A percentile compares a stretch with the other conserved stretches of the same genome.
These are phyloP conservation scores for Nothocercus nigrocapillus DNA, from an alignment of 2,113 vertebrate species.

Conservation along the genomic window DNA sequence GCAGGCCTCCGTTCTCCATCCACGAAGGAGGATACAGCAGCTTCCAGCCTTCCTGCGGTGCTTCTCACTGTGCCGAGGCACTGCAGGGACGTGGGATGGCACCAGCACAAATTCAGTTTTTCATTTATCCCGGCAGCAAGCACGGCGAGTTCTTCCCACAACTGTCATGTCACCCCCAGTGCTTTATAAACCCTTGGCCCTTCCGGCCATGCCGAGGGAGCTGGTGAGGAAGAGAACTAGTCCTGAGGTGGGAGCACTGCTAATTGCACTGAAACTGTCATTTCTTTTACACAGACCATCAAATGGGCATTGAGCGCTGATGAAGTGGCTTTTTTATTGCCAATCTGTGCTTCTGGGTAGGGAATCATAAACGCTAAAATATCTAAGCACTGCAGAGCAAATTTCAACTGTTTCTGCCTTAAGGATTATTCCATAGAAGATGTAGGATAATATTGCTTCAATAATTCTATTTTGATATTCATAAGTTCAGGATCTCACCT, in stretches of 20 bases:
- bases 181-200: not conserved
- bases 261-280: not conserved
- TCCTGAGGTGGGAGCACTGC: not conserved
- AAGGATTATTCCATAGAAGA: constrained; percentile 7
- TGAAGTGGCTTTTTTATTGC: not conserved
- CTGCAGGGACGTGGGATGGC: not conserved
- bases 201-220: not conserved
- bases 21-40: not conserved
- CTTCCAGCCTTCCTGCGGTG: accelerated
- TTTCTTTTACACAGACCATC: constrained; percentile 8
- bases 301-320: constrained; percentile 27
- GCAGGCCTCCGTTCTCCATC: not conserved
- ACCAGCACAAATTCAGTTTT: not conserved
- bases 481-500: constrained; percentile 16
- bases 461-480: constrained; percentile 22
- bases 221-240: not conserved
- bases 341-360: constrained; percentile 22
- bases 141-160: not conserved
- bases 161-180: not conserved
- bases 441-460: constrained; percentile 17
- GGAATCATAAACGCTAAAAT: constrained; percentile 28
- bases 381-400: constrained; percentile 9
- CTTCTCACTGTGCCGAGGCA: not conserved
- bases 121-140: not conserved
- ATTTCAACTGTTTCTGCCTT: constrained; percentile 37